Conservation (phyloP, 2,113 vertebrate genomes). For the Clarias gariepinus region DNA sequence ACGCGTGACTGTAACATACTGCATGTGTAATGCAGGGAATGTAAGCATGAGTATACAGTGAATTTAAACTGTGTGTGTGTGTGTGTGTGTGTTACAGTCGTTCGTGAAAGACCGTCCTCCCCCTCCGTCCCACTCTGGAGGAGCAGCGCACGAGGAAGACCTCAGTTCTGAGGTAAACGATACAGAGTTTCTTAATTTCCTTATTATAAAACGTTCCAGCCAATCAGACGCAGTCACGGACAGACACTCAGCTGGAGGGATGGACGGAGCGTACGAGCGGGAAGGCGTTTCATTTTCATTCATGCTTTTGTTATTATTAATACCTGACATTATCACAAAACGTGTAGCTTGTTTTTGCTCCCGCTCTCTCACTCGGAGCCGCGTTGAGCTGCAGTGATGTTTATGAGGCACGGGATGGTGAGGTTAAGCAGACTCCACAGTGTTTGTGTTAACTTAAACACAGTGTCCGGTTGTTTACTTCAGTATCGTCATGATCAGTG, state of each 20-base stretch:
- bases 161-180: constrained; percentile 66
- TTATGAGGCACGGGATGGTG: neutral
- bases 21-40: neutral
- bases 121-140: constrained; percentile 76
- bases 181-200: neutral
- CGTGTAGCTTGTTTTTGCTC: neutral
- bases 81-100: constrained; percentile 37
- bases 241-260: neutral
- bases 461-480: neutral
- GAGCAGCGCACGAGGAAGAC: constrained; percentile 84
- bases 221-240: neutral
- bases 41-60: neutral
- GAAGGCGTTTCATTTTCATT: neutral
- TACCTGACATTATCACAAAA: neutral
- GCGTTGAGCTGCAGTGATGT: neutral
- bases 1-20: neutral
- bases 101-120: constrained; percentile 81
- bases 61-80: neutral
- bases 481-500: neutral
- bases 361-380: neutral
- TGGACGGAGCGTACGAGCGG: neutral
- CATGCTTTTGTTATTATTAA: neutral
- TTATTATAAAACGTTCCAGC: neutral
- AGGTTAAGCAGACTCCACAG: neutral
- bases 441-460: neutral